Conservation (phyloP, 2,888 invertebrate genomes). For the Drosophila stalkeri region DNA sequence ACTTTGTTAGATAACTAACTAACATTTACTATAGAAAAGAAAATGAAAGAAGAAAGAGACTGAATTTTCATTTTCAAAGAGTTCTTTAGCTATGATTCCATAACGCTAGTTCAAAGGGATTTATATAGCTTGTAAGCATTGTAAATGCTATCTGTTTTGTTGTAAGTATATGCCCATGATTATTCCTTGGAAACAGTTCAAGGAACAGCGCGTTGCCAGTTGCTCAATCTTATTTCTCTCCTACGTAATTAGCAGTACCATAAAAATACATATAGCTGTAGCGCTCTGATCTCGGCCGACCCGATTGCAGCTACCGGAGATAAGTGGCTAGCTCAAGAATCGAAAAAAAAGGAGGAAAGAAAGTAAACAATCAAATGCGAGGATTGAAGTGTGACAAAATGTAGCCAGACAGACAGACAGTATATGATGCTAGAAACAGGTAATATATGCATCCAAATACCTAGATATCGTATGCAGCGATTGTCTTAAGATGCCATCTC, state of each 20-base stretch:
- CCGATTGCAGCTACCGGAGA: conserved; percentile 47
- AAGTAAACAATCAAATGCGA: conserved; percentile 27
- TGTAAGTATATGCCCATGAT: conserved; percentile 5
- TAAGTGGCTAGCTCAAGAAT: conserved; percentile 35
- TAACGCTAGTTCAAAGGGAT: conserved; percentile 2
- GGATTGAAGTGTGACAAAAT: conserved; percentile 44
- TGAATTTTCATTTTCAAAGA: background rate
- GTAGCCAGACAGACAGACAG: background rate
- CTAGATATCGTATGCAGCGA: background rate
- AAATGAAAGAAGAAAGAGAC: background rate
- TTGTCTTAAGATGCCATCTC: background rate
- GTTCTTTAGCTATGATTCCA: background rate
- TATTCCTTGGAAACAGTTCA: conserved; percentile 32
- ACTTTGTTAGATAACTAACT: too few relatives aligned
- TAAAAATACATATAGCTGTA: conserved; percentile 50
- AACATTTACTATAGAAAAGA: too few relatives aligned
- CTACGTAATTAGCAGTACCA: conserved; percentile 66
- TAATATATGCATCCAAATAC: background rate
- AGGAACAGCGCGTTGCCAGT: conserved; percentile 13
- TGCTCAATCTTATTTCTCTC: conserved; percentile 18
- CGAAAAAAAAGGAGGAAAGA: conserved; percentile 8
- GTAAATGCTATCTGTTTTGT: background rate
- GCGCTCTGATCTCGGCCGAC: conserved; percentile 53
- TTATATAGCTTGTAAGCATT: background rate
- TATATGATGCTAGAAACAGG: conserved; percentile 8